Evolutionary conservation across 1,140 invertebrate species (phyloP), one percentile per base, ranked within the genome.

Genomic region (Drosophila baimaii): DNA sequence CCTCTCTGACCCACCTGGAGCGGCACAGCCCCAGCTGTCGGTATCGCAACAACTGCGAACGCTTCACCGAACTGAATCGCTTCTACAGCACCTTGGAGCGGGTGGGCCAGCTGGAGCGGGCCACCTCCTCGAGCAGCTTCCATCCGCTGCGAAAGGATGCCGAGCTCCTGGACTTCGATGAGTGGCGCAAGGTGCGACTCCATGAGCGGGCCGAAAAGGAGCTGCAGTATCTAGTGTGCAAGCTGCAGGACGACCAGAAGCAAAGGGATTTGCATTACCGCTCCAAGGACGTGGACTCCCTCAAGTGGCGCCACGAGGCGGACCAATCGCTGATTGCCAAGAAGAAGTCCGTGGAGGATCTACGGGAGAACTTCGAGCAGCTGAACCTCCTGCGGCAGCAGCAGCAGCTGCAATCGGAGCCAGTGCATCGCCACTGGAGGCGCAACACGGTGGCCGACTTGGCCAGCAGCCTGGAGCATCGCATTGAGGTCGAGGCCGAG

Each of bases 81-180:
- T 97, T 98, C 90, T 98, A 98, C 91, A 93, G 95, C 29, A 97
- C 95, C 73, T 93, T 98, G 37, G 97, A 98, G 92, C 94, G 97
- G 86, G 95, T 98, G 47, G 95, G 95, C 1, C 94, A 97, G 71
- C 93, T 99, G 33, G 96, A 97, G 92, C 95, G 94, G 76, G 95
- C 95, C 10, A 95, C 96, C 3, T 96, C 95, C 1, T 94, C 93
- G 3, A 93, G 93, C 63, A 96, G 96, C 79, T 92, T 97, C 35
- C 94, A 95, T 54, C 95, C 95, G 4, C 93, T 95, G 79, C 92
- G 94, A 81, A 95, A 93, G 90, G 94, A 95, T 79, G 95, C 96
- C 89, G 95, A 96, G 81, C 95, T 97, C 25, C 95, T 97, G 76
- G 96, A 97, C 93, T 98, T 96, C 90, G 97, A 98, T 81, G 94